Conservation (phyloP, 2,797 vertebrate genomes). For the Poeciliopsis turneri region DNA sequence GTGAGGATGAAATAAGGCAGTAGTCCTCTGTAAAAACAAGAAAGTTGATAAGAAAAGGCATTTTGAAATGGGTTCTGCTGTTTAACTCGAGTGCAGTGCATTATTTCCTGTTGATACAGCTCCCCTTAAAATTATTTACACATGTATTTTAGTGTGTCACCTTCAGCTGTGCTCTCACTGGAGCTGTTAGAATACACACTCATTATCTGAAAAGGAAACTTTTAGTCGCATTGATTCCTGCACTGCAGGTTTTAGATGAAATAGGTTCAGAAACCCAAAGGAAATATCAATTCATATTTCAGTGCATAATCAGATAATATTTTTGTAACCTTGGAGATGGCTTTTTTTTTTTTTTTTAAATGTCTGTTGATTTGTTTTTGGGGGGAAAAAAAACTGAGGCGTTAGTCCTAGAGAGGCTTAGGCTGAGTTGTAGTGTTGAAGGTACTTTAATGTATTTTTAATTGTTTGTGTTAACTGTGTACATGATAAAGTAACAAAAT, state of each 20-base stretch:
- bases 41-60: slow-evolving; percentile 17
- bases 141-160: slow-evolving; percentile 18
- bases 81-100: slow-evolving; percentile 30
- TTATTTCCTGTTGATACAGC: slow-evolving; percentile 14
- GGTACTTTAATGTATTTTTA: not conserved
- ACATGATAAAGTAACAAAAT: not conserved
- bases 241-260: not conserved
- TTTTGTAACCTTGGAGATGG: not conserved
- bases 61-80: slow-evolving; percentile 14
- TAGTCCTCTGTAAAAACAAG: slow-evolving; percentile 24
- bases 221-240: not conserved
- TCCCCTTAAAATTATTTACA: slow-evolving; percentile 38
- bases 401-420: no score
- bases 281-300: not conserved
- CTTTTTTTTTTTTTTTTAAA: not conserved
- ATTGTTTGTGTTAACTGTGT: not conserved
- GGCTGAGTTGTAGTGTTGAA: no score
- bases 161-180: slow-evolving; percentile 1
- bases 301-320: not conserved
- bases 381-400: no score
- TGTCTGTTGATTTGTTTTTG: not conserved
- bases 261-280: not conserved
- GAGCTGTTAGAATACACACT: not conserved
- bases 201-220: not conserved
- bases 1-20: slow-evolving; percentile 15